phyloP scores from a whole-genome alignment of 2,113 vertebrate genomes.

The Mesitornis unicolor region DNA sequence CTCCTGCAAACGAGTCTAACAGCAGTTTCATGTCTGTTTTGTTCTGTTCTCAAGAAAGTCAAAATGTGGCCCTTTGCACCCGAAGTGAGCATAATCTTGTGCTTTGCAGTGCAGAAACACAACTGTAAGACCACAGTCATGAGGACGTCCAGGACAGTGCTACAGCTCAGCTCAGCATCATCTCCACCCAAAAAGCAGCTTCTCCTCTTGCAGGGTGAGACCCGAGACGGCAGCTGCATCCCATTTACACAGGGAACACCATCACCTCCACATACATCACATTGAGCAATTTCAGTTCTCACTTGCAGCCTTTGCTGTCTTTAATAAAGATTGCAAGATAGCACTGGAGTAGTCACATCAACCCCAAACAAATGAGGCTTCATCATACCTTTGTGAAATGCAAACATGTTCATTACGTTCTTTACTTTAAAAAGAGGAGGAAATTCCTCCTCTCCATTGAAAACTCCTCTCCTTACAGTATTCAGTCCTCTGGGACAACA shows the following conservation, averaged over 20 bases:
- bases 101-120: rapidly evolving
- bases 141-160: too few species aligned
- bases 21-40: not conserved
- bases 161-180: not conserved
- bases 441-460: not conserved
- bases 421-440: not conserved
- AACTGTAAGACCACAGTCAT: rapidly evolving
- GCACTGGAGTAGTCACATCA: not conserved
- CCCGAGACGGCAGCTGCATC: not conserved
- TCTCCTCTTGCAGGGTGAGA: not conserved
- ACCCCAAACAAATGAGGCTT: rapidly evolving
- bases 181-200: not conserved
- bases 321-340: not conserved
- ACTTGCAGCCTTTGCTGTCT: not conserved
- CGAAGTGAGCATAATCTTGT: not conserved
- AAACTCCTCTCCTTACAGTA: not conserved
- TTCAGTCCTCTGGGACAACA: not conserved
- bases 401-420: not conserved
- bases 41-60: not conserved
- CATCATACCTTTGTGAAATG: not conserved
- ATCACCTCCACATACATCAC: not conserved
- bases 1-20: not conserved
- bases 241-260: rapidly evolving
- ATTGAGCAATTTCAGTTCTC: not conserved
- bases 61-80: not conserved